Conservation (phyloP, 2,797 vertebrate species). For the Dicrostonyx torquatus region DNA sequence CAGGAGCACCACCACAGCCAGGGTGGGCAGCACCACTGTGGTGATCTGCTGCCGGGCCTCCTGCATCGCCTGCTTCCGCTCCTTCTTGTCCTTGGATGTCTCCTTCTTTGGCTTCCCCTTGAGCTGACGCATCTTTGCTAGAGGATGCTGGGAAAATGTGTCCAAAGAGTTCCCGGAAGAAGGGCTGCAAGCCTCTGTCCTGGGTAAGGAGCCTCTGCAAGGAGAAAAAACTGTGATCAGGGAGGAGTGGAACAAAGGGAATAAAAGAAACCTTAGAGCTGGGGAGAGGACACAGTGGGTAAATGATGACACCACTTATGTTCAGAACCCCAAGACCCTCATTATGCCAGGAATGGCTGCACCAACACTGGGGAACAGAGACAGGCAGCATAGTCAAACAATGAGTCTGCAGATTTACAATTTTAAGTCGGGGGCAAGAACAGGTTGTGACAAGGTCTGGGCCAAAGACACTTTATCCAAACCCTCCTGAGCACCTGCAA, state of each 20-base stretch:
- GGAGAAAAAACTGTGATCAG: slow-evolving; percentile 26
- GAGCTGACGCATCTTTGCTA: slow-evolving; percentile 94
- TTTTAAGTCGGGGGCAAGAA: not conserved
- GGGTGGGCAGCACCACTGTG: slow-evolving; percentile 94
- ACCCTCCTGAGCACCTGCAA: not conserved
- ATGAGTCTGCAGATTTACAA: not conserved
- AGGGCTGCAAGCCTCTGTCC: not conserved
- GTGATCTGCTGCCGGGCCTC: slow-evolving; percentile 96
- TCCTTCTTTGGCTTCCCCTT: slow-evolving; percentile 99
- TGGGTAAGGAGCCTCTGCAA: not conserved
- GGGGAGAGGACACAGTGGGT: not conserved
- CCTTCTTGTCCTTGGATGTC: slow-evolving; percentile 97
- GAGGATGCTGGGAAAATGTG: not conserved
- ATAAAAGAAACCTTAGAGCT: not conserved
- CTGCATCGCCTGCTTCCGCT: slow-evolving; percentile 98
- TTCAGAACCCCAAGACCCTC: not conserved
- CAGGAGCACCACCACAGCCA: slow-evolving; percentile 92
- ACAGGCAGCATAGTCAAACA: not conserved
- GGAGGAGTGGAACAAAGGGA: not conserved
- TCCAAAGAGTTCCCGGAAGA: not conserved
- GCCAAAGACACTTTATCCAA: no score
- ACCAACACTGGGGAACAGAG: not conserved
- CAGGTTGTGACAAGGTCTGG: not conserved
- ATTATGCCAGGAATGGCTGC: not conserved
- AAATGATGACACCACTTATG: not conserved